A percentile compares a stretch with the other conserved stretches of the same genome.
Conservation (phyloP, 2,888 invertebrate genomes). For the Drosophila parthenogenetica region DNA sequence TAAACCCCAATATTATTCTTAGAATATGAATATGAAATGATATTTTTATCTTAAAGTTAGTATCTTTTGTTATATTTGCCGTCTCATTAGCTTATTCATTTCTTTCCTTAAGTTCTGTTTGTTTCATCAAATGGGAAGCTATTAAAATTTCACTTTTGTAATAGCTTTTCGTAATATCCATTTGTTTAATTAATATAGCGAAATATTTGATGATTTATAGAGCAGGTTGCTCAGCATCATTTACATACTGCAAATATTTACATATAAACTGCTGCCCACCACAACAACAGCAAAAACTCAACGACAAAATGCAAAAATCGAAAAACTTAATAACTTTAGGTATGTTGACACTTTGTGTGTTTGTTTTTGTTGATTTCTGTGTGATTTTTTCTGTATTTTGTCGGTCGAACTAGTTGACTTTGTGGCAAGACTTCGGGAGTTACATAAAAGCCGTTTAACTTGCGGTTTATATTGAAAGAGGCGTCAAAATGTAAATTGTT, state of each 20-base stretch:
- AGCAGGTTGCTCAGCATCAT: constrained; percentile 33
- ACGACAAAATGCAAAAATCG: not conserved
- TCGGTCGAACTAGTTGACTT: constrained; percentile 31
- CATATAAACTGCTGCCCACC: constrained; percentile 46
- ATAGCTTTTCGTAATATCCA: constrained; percentile 32
- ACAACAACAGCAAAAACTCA: constrained; percentile 6
- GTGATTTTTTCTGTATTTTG: constrained; percentile 6
- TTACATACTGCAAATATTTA: constrained; percentile 53
- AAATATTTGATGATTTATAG: constrained; percentile 40
- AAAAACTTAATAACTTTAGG: constrained; percentile 18
- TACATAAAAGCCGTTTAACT: constrained; percentile 41
- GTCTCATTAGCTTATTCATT: not conserved
- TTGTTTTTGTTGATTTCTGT: constrained; percentile 2
- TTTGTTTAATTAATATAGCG: constrained; percentile 17
- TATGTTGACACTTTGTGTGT: constrained; percentile 39
- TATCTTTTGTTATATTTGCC: not conserved
- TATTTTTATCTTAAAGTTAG: not conserved
- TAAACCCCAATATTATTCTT: no score
- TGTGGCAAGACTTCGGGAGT: constrained; percentile 18
- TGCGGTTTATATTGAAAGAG: constrained; percentile 21
- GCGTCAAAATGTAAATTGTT: constrained; percentile 50
- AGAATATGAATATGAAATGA: not conserved
- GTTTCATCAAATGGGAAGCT: constrained; percentile 2
- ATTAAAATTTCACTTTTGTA: constrained; percentile 45
- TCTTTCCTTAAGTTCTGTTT: constrained; percentile 15